Evolutionary conservation across 2,888 invertebrate species (phyloP).

Genomic region (Miltochrista miniata): DNA sequence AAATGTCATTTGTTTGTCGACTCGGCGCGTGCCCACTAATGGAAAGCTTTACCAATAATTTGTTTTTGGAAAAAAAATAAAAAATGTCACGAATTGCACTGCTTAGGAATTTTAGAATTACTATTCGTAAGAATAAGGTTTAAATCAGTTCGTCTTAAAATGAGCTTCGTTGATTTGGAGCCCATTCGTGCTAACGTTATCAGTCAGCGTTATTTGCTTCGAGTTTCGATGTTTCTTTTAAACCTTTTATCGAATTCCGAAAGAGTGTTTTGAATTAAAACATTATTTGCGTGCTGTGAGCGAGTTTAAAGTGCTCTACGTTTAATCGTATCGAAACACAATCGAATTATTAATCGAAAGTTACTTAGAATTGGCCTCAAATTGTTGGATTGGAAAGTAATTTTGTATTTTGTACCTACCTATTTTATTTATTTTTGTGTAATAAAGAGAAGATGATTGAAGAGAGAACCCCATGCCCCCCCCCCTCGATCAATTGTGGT

Average conservation of each 20-base stretch:
- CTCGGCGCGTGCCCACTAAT: constrained; percentile 80
- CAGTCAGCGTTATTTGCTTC: constrained; percentile 70
- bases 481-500: too few species aligned
- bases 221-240: constrained; percentile 70
- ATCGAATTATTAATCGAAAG: constrained; percentile 37
- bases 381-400: constrained; percentile 2
- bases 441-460: too few species aligned
- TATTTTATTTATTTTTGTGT: too few species aligned
- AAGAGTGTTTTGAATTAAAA: constrained; percentile 74
- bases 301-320: constrained; percentile 68
- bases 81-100: constrained; percentile 54
- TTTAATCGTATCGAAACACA: constrained; percentile 53
- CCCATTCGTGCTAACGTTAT: constrained; percentile 64
- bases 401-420: too few species aligned
- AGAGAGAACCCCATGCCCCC: too few species aligned
- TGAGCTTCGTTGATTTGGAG: constrained; percentile 40
- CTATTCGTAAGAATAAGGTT: constrained; percentile 21
- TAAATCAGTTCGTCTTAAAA: constrained; percentile 26
- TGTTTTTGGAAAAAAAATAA: constrained; percentile 61
- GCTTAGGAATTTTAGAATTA: constrained; percentile 29
- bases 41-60: constrained; percentile 71
- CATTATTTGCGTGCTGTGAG: constrained; percentile 70
- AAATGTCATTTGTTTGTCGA: constrained; percentile 78
- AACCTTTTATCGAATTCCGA: constrained; percentile 67
- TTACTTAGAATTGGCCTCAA: constrained; percentile 26